Evolutionary conservation across 2,797 vertebrate genomes (phyloP), one percentile per base, ranked within the genome.

Genomic region (Astyanax mexicanus): DNA sequence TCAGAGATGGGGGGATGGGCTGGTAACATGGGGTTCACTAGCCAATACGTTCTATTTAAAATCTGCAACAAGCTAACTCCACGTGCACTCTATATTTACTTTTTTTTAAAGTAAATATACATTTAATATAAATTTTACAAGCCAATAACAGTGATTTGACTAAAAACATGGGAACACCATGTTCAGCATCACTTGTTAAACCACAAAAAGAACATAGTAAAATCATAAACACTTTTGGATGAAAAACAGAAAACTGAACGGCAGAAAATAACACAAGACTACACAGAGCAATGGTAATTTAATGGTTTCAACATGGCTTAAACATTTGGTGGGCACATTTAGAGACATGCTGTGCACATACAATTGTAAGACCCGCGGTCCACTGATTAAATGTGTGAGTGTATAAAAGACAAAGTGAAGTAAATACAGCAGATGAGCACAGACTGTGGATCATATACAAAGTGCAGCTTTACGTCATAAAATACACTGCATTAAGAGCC

Each of bases 261-360:
- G 10, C 6, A 61, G 13, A 67, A 62, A 29, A 25, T 29, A n/a
- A 32, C 13, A 27, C 23, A 4, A n/a, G n/a, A n/a, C n/a, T n/a
- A n/a, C 57, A 52, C 74, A 65, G 25, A 47, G 1, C 65, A 57
- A 65, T 71, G 60, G 77, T 60, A 49, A 70, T 61, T 64, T 76
- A 62, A 62, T 76, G 57, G 38, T 45, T 71, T 52, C 71, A 71
- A 47, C 37, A n/a, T 60, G 65, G 75, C 58, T 45, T 25, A 77
- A 38, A 47, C 68, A 71, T 65, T 71, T 77, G 60, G 29, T 77
- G 51, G 69, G 60, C 49, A 67, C 75, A 69, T n/a, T n/a, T n/a
- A n/a, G n/a, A 78, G 69, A 47, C 42, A 45, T 72, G 52, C 61
- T 72, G 52, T 58, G 61, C 61, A 35, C 25, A 42, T 38, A 76